Evolutionary conservation across 2,797 vertebrate species (phyloP).

Genomic region (Phataginus tricuspis): DNA sequence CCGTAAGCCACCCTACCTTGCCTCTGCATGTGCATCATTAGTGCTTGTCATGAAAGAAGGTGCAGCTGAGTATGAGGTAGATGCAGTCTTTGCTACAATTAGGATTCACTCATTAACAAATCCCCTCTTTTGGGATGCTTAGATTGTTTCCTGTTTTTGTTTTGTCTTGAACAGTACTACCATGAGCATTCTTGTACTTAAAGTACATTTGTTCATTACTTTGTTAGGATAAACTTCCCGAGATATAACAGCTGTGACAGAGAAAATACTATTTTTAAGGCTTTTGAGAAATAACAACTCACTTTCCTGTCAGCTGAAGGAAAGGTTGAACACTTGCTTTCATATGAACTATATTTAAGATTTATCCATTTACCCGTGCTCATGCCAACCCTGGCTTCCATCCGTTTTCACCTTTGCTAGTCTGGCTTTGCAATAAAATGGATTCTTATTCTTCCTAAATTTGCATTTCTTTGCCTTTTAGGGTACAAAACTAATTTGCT

Average conservation of each 20-base stretch:
- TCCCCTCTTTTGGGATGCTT: background rate
- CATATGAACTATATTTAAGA: background rate
- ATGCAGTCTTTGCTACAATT: background rate
- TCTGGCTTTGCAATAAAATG: background rate
- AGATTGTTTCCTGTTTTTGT: background rate
- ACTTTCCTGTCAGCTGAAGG: background rate
- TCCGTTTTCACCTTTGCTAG: background rate
- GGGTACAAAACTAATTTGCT: background rate
- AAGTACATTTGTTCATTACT: background rate
- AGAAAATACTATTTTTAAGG: background rate
- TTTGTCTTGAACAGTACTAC: background rate
- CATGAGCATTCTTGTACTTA: background rate
- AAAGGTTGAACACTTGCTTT: background rate
- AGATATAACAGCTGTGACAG: background rate
- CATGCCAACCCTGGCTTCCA: background rate
- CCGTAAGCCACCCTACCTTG: no score
- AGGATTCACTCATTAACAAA: background rate
- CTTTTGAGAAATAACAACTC: background rate
- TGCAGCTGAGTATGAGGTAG: no score
- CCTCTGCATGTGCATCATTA: accelerated
- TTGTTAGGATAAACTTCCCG: background rate
- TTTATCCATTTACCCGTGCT: background rate
- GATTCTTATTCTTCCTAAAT: background rate
- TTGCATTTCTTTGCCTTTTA: background rate
- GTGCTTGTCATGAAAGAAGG: background rate